Evolutionary conservation across 2,113 vertebrate genomes (phyloP), one percentile per base, ranked within the genome.

Genomic region (Oryzias javanicus): DNA sequence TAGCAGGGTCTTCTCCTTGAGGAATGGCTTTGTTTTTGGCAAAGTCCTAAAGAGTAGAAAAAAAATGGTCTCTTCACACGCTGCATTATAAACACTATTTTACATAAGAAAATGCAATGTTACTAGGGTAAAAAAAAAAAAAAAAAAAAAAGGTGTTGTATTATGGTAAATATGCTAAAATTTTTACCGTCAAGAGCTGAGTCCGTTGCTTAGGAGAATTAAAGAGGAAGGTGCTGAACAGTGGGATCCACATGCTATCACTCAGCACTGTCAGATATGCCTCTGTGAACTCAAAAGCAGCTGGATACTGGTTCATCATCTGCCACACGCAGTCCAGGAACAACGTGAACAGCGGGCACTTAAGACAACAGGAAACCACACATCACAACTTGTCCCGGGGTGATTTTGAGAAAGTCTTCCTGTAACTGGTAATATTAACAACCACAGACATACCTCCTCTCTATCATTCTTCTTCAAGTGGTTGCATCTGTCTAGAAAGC

Each of bases 301-400:
- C 91, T 13, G 97, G 96, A 78, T 96, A 94, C 41, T 99, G 97
- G 10, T 95, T 94, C 20, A 97, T 89, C 63, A 99, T 92, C 86
- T 99, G 97, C 97, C 97, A 99, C 8, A 94, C 92, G 14, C 96
- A 96, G 84, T 99, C 95, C 80, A 99, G 86, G 85, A 99, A 99
- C 45, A 99, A 90, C 83, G 95, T 61, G 82, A 99, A 99, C 82
- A 99, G 78, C 2, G 96, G 97, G 27, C 92, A 95, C 97, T 99
- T 71, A 3, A 55, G 25, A 16, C 2, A 49, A 35, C 35, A 60
- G 29, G 7, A 22, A 41, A 18, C 16, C 8, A 46, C 16, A 17
- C 16, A 17, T 35, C 8, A 12, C 8, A 10, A 35, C 35, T 12
- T 2, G 10, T 35, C 35, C 35, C 35, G 2, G 10, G 3, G 8